Conservation (phyloP, 2,113 vertebrate genomes). For the Haemorhous mexicanus region DNA sequence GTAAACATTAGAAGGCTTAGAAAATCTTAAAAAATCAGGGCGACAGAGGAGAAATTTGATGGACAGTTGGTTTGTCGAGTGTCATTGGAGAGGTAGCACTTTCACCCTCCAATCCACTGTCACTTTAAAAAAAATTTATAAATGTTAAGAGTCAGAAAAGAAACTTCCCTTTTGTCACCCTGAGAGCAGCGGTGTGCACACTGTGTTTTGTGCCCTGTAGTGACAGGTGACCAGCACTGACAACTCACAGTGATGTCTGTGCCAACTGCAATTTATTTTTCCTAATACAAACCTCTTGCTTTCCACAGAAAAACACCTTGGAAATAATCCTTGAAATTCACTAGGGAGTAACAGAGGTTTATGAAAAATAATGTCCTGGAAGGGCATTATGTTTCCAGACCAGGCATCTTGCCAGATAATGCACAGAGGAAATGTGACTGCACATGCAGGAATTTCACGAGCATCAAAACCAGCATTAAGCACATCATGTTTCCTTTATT, state of each 20-base stretch:
- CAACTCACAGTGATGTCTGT: neutral
- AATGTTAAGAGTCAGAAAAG: too few species aligned
- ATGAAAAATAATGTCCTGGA: conserved; percentile 38
- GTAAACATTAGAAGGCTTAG: too few species aligned
- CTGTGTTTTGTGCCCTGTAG: too few species aligned
- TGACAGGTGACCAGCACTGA: neutral
- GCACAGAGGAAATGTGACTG: conserved; percentile 26
- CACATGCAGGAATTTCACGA: conserved; percentile 46
- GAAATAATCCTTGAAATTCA: neutral
- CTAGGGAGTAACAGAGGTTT: neutral
- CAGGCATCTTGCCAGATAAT: conserved; percentile 24
- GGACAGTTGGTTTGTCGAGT: too few species aligned
- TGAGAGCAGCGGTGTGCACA: too few species aligned
- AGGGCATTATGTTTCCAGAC: conserved; percentile 33
- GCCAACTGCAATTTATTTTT: neutral
- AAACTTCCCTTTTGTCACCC: too few species aligned
- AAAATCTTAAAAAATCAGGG: too few species aligned
- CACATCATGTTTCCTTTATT: conserved; percentile 33
- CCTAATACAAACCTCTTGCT: neutral
- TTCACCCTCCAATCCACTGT: too few species aligned
- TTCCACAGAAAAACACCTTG: neutral
- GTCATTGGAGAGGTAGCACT: too few species aligned
- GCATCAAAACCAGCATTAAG: conserved; percentile 20
- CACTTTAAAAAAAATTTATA: too few species aligned
- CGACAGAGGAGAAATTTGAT: too few species aligned